These are phyloP conservation scores for Procambarus virginalis DNA, from an alignment of 1,140 invertebrate genomes.

Conservation along the genomic window DNA sequence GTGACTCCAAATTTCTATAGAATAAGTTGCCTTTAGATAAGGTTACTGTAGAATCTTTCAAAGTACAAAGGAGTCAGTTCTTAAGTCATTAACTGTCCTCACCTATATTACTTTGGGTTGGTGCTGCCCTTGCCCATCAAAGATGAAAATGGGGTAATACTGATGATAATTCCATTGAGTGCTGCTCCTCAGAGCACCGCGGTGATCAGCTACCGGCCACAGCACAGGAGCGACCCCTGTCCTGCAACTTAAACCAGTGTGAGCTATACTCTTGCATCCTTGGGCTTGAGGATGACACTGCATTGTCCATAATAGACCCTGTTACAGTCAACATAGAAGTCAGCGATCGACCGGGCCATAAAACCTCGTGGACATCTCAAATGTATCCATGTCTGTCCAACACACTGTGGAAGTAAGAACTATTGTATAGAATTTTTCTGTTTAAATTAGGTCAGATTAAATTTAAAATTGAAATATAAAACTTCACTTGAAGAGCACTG, in stretches of 20 bases:
- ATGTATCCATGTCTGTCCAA: constrained; percentile 56
- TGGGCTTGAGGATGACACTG: constrained; percentile 93
- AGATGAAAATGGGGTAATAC: no score
- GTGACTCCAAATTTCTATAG: no score
- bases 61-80: no score
- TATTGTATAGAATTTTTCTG: no score
- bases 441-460: no score
- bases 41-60: no score
- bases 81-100: no score
- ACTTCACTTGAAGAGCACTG: no score
- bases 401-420: constrained; percentile 64
- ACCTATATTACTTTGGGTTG: no score
- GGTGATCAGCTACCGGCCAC: constrained; percentile 83
- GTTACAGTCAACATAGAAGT: constrained; percentile 86
- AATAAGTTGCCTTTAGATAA: no score
- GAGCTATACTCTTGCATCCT: constrained; percentile 96
- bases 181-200: constrained; percentile 65
- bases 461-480: no score
- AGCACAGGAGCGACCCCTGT: constrained; percentile 84
- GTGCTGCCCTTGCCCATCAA: no score
- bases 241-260: constrained; percentile 90
- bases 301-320: constrained; percentile 96
- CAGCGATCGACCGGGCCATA: constrained; percentile 70
- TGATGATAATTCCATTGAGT: background rate
- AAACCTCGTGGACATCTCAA: constrained; percentile 70